phyloP scores from a whole-genome alignment of 92 coral and sea anemone genomes.

The Palythoa heliodiscus region DNA sequence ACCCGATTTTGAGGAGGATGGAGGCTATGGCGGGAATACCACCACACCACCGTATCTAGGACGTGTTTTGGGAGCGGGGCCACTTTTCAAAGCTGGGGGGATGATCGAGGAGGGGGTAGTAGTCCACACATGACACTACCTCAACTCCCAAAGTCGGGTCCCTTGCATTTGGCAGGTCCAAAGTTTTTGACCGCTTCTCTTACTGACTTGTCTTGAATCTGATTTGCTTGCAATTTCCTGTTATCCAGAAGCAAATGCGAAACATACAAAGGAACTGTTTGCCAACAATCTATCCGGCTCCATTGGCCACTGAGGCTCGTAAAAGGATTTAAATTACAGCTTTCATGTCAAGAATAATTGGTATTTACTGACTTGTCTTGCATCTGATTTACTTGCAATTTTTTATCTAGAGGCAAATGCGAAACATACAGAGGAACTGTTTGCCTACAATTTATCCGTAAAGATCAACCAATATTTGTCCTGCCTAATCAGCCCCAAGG shows the following conservation, averaged over 20 bases:
- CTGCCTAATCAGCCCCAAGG: slow-evolving; percentile 58
- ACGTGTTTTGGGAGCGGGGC: no score
- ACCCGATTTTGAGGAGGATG: no score
- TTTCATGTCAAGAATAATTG: neutral
- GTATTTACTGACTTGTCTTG: neutral
- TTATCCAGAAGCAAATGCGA: slow-evolving; percentile 63
- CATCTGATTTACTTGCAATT: neutral
- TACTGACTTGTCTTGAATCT: neutral
- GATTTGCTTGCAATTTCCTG: neutral
- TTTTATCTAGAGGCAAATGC: slow-evolving; percentile 59
- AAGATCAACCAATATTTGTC: slow-evolving; percentile 54
- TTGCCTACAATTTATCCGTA: slow-evolving; percentile 54
- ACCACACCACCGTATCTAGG: no score
- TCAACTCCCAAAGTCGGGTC: no score
- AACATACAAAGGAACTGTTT: slow-evolving; percentile 71
- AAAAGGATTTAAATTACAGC: no score
- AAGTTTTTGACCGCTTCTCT: no score
- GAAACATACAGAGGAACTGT: slow-evolving; percentile 69
- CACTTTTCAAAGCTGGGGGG: no score
- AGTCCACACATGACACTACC: no score
- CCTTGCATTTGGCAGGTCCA: no score
- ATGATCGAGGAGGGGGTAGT: no score
- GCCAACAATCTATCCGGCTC: slow-evolving; percentile 56
- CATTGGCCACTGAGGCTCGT: no score
- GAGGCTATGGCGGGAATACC: no score